phyloP scores from a whole-genome alignment of 2,797 vertebrate genomes.

The Eulemur rubriventer region DNA sequence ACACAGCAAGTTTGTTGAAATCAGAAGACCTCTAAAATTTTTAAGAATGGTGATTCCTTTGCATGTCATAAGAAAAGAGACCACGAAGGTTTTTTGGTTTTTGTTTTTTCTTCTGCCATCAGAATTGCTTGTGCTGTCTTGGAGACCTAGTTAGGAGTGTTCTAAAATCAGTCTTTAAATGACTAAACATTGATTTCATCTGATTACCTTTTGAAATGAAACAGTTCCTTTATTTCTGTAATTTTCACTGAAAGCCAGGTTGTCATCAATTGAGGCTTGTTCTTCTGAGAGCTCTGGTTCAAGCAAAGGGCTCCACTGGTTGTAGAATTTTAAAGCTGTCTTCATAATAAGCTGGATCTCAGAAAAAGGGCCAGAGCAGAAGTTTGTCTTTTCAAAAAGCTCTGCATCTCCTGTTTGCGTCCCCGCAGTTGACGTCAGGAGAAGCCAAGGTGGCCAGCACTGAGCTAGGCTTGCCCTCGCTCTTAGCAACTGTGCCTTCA shows the following conservation, averaged over 20 bases:
- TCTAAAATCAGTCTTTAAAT: neutral
- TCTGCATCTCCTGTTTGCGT: neutral
- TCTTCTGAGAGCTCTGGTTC: neutral
- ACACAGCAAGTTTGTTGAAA: neutral
- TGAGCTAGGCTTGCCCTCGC: neutral
- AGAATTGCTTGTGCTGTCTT: neutral
- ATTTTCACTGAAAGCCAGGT: neutral
- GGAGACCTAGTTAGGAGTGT: conserved; percentile 12
- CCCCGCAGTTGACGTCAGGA: neutral
- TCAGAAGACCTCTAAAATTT: neutral
- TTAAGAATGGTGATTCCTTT: neutral
- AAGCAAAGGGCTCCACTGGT: neutral
- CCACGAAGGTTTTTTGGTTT: neutral
- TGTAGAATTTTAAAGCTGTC: neutral
- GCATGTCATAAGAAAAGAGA: neutral
- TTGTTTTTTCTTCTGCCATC: neutral
- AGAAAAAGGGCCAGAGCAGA: neutral
- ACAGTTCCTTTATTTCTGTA: neutral
- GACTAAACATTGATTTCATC: neutral
- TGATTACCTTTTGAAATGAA: conserved; percentile 12
- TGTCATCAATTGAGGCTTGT: neutral
- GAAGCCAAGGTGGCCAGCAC: neutral
- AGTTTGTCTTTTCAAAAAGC: neutral
- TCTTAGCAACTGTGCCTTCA: neutral
- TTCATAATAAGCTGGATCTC: neutral